Evolutionary conservation across 2,888 invertebrate species (phyloP).

Genomic region (Nomada fucata): DNA sequence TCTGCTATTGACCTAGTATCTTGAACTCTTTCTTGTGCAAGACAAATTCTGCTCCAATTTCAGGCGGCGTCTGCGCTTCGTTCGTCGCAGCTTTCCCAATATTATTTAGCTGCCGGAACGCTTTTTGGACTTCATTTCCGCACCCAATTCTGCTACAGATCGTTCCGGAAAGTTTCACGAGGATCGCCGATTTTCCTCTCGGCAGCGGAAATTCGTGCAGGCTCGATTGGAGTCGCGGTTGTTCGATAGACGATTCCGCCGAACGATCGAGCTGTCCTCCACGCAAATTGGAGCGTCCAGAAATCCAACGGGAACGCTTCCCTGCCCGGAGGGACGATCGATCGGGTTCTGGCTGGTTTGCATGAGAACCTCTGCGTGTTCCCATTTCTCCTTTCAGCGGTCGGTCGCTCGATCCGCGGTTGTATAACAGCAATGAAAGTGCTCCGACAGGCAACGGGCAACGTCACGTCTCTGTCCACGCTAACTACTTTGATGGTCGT

Average conservation of each 20-base stretch:
- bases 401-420: slow-evolving; percentile 77
- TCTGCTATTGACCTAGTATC: not conserved
- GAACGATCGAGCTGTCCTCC: not conserved
- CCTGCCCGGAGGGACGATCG: slow-evolving; percentile 34
- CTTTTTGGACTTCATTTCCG: not conserved
- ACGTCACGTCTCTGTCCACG: slow-evolving; percentile 66
- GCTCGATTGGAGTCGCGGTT: not conserved
- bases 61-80: no score
- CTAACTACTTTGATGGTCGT: slow-evolving; percentile 48
- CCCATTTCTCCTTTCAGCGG: slow-evolving; percentile 80
- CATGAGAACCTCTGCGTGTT: slow-evolving; percentile 79
- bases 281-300: slow-evolving; percentile 15
- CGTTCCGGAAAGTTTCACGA: no score
- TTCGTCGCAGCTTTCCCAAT: not conserved
- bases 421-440: slow-evolving; percentile 82
- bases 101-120: not conserved
- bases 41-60: no score
- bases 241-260: not conserved
- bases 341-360: slow-evolving; percentile 20
- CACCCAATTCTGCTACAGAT: not conserved
- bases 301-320: slow-evolving; percentile 30
- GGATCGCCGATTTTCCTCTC: not conserved
- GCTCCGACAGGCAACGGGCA: slow-evolving; percentile 73
- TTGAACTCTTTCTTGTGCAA: no score
- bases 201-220: not conserved